Conservation (phyloP, 2,888 invertebrate species). For the Panopea generosa region DNA sequence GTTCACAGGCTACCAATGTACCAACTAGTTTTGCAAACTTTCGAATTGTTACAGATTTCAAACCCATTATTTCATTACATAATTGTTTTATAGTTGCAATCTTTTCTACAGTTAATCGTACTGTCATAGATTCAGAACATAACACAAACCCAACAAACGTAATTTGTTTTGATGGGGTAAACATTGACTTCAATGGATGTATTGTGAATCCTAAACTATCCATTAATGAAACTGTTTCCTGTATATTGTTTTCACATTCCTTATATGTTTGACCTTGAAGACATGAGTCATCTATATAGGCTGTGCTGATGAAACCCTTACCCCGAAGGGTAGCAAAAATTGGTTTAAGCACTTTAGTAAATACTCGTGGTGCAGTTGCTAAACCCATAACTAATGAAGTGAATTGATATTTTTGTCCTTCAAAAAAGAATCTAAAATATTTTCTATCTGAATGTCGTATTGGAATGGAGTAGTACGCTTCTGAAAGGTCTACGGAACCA, state of each 20-base stretch:
- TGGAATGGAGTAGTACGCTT: conserved; percentile 47
- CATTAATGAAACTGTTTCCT: conserved; percentile 26
- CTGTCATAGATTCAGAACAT: conserved; percentile 28
- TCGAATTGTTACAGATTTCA: neutral
- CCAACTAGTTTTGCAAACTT: conserved; percentile 20
- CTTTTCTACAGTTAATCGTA: neutral
- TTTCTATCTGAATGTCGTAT: conserved; percentile 29
- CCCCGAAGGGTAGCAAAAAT: conserved; percentile 34
- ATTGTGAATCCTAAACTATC: conserved; percentile 52
- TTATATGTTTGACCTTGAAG: conserved; percentile 27
- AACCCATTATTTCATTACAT: neutral
- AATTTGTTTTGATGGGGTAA: conserved; percentile 41
- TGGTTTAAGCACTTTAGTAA: conserved; percentile 55
- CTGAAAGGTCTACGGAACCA: conserved; percentile 42
- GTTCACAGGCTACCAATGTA: conserved; percentile 40
- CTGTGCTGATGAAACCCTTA: conserved; percentile 23
- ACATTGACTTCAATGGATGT: conserved; percentile 50
- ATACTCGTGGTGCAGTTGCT: conserved; percentile 22
- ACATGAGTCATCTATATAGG: conserved; percentile 52
- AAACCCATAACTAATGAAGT: conserved; percentile 36
- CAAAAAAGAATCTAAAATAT: conserved; percentile 39
- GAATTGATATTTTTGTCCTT: conserved; percentile 36
- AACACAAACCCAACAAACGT: conserved; percentile 29
- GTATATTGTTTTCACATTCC: conserved; percentile 18
- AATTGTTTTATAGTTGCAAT: neutral